Conservation (phyloP, 2,113 vertebrate species). For the Mastomys natalensis region DNA sequence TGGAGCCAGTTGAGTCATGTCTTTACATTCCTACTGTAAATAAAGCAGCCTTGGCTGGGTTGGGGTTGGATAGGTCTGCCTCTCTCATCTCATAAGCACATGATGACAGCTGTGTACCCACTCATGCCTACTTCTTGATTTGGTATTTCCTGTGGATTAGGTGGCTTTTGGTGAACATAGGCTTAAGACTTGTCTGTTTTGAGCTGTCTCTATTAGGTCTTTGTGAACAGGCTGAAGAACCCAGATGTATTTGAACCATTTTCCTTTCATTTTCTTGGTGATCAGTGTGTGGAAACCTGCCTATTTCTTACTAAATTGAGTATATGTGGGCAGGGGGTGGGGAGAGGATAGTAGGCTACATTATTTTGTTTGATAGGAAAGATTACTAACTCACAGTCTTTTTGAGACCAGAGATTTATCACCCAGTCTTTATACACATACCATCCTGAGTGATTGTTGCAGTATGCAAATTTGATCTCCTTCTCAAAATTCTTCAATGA, state of each 20-base stretch:
- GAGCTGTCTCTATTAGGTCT: background rate
- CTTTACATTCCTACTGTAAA: constrained; percentile 5
- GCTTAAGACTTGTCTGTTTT: background rate
- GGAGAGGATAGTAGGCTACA: background rate
- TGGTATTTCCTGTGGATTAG: background rate
- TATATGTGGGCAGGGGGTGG: background rate
- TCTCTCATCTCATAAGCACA: background rate
- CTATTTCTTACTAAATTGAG: background rate
- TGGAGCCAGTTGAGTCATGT: background rate
- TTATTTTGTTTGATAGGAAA: background rate
- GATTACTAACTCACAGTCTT: background rate
- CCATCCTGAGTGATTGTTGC: background rate
- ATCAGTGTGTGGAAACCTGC: background rate
- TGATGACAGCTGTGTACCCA: background rate
- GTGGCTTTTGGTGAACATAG: background rate
- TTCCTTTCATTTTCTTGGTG: background rate
- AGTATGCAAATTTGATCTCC: constrained; percentile 41
- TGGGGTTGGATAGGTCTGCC: background rate
- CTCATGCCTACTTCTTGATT: background rate
- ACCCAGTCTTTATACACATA: background rate
- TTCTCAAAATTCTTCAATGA: constrained; percentile 56
- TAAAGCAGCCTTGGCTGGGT: background rate
- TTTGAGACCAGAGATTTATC: background rate
- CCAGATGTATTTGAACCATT: background rate
- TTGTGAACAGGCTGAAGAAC: background rate